Evolutionary conservation across 2,113 vertebrate species (phyloP).

Genomic region (Chamaetylas fuelleborni): DNA sequence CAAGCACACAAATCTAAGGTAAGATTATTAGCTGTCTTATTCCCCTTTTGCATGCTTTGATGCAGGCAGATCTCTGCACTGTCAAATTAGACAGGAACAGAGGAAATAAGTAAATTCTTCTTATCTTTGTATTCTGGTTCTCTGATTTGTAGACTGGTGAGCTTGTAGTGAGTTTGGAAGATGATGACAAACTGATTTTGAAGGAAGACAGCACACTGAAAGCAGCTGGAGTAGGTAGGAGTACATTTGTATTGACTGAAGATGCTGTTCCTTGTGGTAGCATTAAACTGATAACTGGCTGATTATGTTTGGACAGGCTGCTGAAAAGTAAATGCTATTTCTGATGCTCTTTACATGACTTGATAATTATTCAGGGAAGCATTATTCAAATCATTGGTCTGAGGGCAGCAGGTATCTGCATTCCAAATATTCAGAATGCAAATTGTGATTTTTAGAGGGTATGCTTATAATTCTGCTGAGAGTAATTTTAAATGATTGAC

Average conservation of each 20-base stretch:
- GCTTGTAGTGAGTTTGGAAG: conserved; percentile 88
- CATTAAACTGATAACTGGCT: conserved; percentile 11
- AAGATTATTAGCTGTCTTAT: neutral
- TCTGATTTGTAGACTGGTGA: conserved; percentile 84
- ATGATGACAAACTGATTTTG: conserved; percentile 86
- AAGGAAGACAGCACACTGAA: conserved; percentile 75
- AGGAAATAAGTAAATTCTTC: neutral
- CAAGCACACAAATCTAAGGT: conserved; percentile 94
- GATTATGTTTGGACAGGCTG: conserved; percentile 54
- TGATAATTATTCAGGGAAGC: conserved; percentile 59
- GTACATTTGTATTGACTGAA: neutral
- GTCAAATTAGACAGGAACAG: neutral
- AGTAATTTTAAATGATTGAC: conserved; percentile 74
- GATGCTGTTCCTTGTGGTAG: neutral
- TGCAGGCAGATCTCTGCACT: neutral
- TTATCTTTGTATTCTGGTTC: neutral
- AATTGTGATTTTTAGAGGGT: conserved; percentile 56
- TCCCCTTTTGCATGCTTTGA: neutral
- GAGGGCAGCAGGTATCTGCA: conserved; percentile 52
- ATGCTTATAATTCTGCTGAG: conserved; percentile 66
- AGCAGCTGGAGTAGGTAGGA: conserved; percentile 84
- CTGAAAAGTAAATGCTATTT: conserved; percentile 60
- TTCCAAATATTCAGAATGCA: conserved; percentile 51
- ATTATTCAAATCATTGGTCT: conserved; percentile 57
- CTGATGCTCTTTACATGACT: conserved; percentile 30